These are phyloP conservation scores for Callipepla californica DNA, from an alignment of 2,113 vertebrate species.

Conservation along the genomic window DNA sequence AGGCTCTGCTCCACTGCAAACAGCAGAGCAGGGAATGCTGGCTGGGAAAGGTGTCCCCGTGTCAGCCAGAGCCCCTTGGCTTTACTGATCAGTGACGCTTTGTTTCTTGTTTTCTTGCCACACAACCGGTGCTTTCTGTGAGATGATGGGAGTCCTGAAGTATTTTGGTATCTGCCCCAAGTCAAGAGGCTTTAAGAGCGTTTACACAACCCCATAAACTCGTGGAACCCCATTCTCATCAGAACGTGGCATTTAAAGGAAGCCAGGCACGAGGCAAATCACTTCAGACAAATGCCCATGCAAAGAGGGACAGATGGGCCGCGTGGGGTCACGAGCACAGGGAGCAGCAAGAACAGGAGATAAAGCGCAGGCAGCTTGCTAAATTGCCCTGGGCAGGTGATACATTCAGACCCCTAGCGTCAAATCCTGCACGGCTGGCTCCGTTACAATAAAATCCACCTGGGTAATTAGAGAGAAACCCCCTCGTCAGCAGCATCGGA, in stretches of 20 bases:
- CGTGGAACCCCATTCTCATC: not conserved
- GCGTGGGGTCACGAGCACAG: not conserved
- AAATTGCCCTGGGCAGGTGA: slow-evolving; percentile 42
- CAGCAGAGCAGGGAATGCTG: not conserved
- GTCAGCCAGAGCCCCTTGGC: not conserved
- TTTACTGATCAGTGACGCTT: not conserved
- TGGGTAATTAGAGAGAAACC: slow-evolving; percentile 51
- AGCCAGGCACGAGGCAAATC: not conserved
- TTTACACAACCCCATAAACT: rapidly evolving
- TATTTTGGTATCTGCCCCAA: not conserved
- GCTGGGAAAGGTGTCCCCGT: not conserved
- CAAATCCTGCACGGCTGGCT: slow-evolving; percentile 60
- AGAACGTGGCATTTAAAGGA: not conserved
- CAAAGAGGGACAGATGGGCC: not conserved
- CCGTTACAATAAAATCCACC: slow-evolving; percentile 60
- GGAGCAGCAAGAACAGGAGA: not conserved
- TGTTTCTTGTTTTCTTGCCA: not conserved
- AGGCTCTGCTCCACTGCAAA: not conserved
- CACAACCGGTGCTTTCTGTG: rapidly evolving
- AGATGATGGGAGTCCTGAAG: not conserved
- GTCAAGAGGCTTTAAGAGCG: not conserved
- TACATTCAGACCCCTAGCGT: slow-evolving; percentile 67
- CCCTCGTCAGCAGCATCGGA: not conserved
- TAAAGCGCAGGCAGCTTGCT: slow-evolving; percentile 2
- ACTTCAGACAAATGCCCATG: not conserved